These are phyloP conservation scores for Isurus oxyrinchus DNA, from an alignment of 2,113 vertebrate species.

Conservation along the genomic window DNA sequence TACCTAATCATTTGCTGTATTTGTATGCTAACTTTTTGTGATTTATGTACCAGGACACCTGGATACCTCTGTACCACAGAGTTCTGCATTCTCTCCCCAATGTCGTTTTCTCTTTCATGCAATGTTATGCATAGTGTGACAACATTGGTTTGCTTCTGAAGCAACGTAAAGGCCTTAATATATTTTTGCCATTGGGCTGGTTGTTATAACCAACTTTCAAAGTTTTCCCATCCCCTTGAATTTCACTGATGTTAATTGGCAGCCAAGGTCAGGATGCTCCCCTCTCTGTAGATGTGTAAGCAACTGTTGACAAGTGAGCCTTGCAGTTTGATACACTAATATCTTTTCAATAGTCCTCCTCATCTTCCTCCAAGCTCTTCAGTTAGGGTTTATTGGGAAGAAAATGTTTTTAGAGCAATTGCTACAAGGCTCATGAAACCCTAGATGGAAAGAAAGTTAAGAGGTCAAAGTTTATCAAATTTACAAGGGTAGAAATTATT, in stretches of 20 bases:
- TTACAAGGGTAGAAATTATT: background rate
- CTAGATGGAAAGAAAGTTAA: background rate
- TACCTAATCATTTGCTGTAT: no score
- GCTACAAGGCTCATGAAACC: background rate
- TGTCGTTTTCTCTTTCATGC: background rate
- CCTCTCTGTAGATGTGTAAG: background rate
- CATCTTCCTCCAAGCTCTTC: background rate
- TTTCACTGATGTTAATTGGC: background rate
- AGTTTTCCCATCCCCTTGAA: background rate
- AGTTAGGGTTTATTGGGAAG: background rate
- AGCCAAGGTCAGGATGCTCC: background rate
- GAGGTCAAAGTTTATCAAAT: background rate
- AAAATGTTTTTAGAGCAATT: background rate
- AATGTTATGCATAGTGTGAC: background rate
- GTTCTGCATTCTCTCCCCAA: no score
- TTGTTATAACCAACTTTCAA: background rate
- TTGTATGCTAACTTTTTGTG: no score
- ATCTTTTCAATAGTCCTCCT: background rate
- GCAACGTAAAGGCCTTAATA: background rate
- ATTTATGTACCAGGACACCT: no score
- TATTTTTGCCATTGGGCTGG: background rate
- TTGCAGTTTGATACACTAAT: background rate
- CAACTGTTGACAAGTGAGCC: background rate
- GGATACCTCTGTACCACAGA: no score
- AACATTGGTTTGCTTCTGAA: background rate